phyloP scores from a whole-genome alignment of 2,113 vertebrate genomes.

The Gallinago undulata region DNA sequence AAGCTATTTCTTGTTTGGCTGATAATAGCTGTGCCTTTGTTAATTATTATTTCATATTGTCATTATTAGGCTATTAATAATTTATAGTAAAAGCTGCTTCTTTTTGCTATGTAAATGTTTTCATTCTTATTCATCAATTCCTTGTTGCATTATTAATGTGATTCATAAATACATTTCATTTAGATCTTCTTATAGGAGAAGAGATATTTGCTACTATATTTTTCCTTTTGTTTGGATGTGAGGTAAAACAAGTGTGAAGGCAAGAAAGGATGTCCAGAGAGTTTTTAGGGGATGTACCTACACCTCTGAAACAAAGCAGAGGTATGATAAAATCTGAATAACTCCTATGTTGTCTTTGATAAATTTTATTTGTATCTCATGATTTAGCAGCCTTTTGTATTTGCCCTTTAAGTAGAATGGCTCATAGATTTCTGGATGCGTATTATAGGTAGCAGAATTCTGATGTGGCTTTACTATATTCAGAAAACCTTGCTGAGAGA shows the following conservation, averaged over 20 bases:
- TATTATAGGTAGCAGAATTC: not conserved
- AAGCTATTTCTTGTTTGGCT: conserved; percentile 37
- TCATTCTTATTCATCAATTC: conserved; percentile 49
- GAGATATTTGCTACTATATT: not conserved
- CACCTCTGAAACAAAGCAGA: not conserved
- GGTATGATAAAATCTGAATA: not conserved
- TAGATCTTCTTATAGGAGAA: not conserved
- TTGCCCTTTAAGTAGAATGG: not conserved
- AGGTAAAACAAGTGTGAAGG: not conserved
- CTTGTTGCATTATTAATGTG: conserved; percentile 66
- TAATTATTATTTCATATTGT: conserved; percentile 74
- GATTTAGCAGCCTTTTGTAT: not conserved
- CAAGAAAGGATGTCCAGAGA: not conserved
- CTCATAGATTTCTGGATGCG: not conserved
- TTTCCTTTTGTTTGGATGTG: not conserved
- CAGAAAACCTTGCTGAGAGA: not conserved
- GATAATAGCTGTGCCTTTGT: conserved; percentile 47
- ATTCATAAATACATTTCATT: conserved; percentile 48
- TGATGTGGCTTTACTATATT: accelerated
- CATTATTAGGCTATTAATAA: conserved; percentile 71
- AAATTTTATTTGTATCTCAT: not conserved
- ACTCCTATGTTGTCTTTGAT: not conserved
- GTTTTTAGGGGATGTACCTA: not conserved
- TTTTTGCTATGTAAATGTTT: conserved; percentile 63
- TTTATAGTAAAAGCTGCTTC: conserved; percentile 45